These are phyloP conservation scores for Xenopus laevis DNA, from an alignment of 2,113 vertebrate genomes.

Conservation along the genomic window DNA sequence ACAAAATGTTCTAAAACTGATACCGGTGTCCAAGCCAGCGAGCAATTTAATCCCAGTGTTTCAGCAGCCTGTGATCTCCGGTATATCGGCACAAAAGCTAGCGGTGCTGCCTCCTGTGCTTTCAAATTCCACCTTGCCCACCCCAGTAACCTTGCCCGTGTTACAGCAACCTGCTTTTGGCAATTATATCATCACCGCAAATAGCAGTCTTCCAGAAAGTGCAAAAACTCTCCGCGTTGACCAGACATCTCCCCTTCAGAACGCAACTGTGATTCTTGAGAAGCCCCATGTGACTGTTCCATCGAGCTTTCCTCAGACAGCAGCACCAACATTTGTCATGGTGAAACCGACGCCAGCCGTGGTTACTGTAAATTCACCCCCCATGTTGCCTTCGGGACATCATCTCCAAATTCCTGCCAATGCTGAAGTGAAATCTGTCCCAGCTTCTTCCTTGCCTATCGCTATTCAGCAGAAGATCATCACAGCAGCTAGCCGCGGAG, in stretches of 20 bases:
- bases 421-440: conserved; percentile 72
- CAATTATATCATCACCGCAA: conserved; percentile 59
- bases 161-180: conserved; percentile 59
- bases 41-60: conserved; percentile 64
- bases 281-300: conserved; percentile 53
- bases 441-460: conserved; percentile 68
- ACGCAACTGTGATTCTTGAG: conserved; percentile 51
- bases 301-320: conserved; percentile 49
- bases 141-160: conserved; percentile 57
- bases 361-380: conserved; percentile 52
- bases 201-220: conserved; percentile 55
- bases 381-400: conserved; percentile 69
- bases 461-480: conserved; percentile 73
- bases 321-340: conserved; percentile 49
- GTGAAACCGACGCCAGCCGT: conserved; percentile 55
- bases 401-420: conserved; percentile 77
- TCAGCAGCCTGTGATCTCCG: conserved; percentile 57
- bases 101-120: conserved; percentile 56
- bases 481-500: conserved; percentile 50
- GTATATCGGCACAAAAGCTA: conserved; percentile 53
- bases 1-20: conserved; percentile 83
- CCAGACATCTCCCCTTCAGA: conserved; percentile 53
- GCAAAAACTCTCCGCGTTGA: conserved; percentile 52
- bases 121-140: conserved; percentile 49
- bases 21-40: conserved; percentile 76